Evolutionary conservation across 2,797 vertebrate genomes (phyloP).

Genomic region (Gephyroberyx darwinii): DNA sequence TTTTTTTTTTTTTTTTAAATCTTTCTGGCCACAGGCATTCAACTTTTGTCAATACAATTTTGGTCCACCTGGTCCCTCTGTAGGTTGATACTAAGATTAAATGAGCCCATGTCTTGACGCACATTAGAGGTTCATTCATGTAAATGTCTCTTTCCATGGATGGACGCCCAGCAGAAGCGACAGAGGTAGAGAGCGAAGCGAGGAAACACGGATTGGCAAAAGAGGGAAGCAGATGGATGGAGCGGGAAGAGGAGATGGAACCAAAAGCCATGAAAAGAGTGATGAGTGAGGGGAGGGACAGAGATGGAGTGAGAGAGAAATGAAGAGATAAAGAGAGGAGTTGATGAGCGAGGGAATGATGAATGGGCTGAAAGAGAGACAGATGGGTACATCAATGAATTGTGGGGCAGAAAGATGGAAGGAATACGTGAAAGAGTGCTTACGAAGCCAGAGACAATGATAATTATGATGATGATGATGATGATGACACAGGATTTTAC

Average conservation of each 20-base stretch:
- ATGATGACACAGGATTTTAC: slow-evolving; percentile 2
- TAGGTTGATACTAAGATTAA: not conserved
- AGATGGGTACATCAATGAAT: slow-evolving; percentile 60
- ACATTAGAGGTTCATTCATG: slow-evolving; percentile 5
- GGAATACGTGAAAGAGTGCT: slow-evolving; percentile 50
- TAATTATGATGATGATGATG: slow-evolving; percentile 39
- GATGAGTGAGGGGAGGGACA: slow-evolving; percentile 58
- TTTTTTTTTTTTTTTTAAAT: too few species aligned
- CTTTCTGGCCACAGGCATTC: too few species aligned
- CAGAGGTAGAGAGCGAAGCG: slow-evolving; percentile 38
- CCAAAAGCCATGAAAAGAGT: slow-evolving; percentile 28
- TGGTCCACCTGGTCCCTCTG: not conserved
- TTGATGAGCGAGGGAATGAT: slow-evolving; percentile 74
- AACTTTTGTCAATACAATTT: not conserved
- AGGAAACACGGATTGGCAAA: slow-evolving; percentile 37
- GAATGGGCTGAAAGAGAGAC: slow-evolving; percentile 67
- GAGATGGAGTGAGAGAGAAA: slow-evolving; percentile 69
- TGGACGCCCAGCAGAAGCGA: slow-evolving; percentile 39
- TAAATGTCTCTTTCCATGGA: slow-evolving; percentile 34
- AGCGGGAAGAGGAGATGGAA: slow-evolving; percentile 4
- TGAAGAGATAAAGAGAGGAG: slow-evolving; percentile 65
- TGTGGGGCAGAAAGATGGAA: slow-evolving; percentile 45
- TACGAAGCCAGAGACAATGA: slow-evolving; percentile 47
- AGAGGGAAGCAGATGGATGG: slow-evolving; percentile 57
- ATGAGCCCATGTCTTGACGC: slow-evolving; percentile 1